Evolutionary conservation across 2,888 invertebrate species (phyloP), one percentile per base, ranked within the genome.

Genomic region (Rhodophaea formosa): DNA sequence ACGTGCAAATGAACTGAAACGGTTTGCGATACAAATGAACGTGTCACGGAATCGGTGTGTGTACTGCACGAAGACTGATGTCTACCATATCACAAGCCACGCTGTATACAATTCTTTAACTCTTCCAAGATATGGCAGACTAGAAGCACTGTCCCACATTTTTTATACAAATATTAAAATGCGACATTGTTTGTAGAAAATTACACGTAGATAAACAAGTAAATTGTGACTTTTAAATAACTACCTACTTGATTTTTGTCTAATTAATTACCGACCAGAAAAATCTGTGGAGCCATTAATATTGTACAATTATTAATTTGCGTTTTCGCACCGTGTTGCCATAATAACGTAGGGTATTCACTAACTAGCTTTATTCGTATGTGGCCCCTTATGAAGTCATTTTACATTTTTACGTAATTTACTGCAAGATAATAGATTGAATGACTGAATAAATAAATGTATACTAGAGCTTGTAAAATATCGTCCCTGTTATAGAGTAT

Each of bases 1-100:
- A 95, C 82, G 94, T 96, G 60, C 93, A 95, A 81, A 84, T 90
- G 75, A 79, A 81, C 77, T 87, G 81, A 67, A 49, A 23, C 46
- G 10, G 17, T 32, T 23, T 23, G 14, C n/a, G 15, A 32, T 32
- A 51, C 15, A 32, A 15, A 16, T 54, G 8, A 30, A 10, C 10
- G n/a, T 12, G 30, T 54, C 42, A 44, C 54, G 45, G 45, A 23
- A 47, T 39, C 56, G 32, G 49, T 44, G 57, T 52, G 57, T 58
- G 57, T 58, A 47, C 43, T 54, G 55, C 58, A 49, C 58, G 60
- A 75, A 76, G 77, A 75, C 75, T 80, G 77, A 75, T 59, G 72
- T 71, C 70, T 61, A 62, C 67, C 66, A 69, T 73, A 68, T 71
- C 67, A 58, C 59, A 59, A 58, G 59, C 65, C 61, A 62, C 62